Evolutionary conservation across 53 echinoderm and acorn worm species (phyloP), one percentile per base, ranked within the genome.

Genomic region (Holothuria scabra): DNA sequence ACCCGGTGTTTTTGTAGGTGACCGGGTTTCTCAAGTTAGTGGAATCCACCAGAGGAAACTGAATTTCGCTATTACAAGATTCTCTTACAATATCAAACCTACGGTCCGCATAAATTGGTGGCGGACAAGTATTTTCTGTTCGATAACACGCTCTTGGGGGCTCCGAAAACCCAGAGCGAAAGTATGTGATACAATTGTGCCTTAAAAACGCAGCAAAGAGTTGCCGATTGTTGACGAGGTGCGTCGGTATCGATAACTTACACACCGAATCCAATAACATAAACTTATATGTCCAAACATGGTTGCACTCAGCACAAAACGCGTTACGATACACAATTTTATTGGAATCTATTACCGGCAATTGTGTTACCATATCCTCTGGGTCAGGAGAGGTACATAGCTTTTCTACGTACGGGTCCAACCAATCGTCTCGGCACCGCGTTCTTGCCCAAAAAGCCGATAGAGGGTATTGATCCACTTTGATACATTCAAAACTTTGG

Each of bases 241-340:
- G 52, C 2, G 26, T 28, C 7, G 99, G 94, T 2, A 88, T 88
- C 0, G 59, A 60, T 24, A 69, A 64, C 19, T 75, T 57, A 63
- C 99, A 99, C 19, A 81, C 87, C 1, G 99, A 90, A 32, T 93
- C 85, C 13, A 88, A 66, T 21, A 89, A 86, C 99, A 92, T 91
- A 44, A 91, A 99, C 46, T 65, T 78, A 62, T 85, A 66, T 2
- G 30, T 64, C 24, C 82, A 67, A 35, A 79, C 75, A 59, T 23
- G 70, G 58, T 94, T 99, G 84, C 99, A 99, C 66, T 94, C 88
- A 0, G 99, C 94, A 44, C 99, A 99, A 81, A 89, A 99, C 21
- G 92, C 67, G 76, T 97, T 97, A 8, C 97, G 84, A 65, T 97
- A 97, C 19, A 94, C 94, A 19, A 84, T 89, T 12, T 90, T 87